These are phyloP conservation scores for Isoperla grammatica DNA, from an alignment of 2,888 invertebrate species.

Conservation along the genomic window DNA sequence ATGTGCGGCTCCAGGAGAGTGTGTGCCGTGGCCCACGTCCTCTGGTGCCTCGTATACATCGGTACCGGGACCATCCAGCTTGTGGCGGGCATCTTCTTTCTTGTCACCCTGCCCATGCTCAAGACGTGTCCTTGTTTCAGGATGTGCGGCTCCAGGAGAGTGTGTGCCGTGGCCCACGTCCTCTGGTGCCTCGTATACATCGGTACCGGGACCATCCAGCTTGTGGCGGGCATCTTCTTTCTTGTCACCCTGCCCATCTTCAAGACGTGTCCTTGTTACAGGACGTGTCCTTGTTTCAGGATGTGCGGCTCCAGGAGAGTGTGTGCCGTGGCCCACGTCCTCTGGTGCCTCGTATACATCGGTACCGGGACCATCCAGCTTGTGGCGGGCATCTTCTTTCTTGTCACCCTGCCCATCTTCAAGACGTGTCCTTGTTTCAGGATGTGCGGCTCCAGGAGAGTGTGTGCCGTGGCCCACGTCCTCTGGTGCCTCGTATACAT, in stretches of 20 bases:
- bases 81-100: constrained; percentile 49
- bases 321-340: constrained; percentile 41
- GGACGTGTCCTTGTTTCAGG: no score
- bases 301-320: constrained; percentile 35
- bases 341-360: constrained; percentile 48
- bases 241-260: constrained; percentile 48
- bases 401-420: constrained; percentile 47
- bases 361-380: constrained; percentile 48
- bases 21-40: constrained; percentile 41
- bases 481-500: constrained; percentile 48
- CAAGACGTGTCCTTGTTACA: no score
- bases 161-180: constrained; percentile 41
- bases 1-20: constrained; percentile 41
- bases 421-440: constrained; percentile 47
- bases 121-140: constrained; percentile 47
- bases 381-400: constrained; percentile 49
- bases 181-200: constrained; percentile 48
- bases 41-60: constrained; percentile 48
- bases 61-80: constrained; percentile 48
- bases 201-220: constrained; percentile 47
- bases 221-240: constrained; percentile 50
- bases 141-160: constrained; percentile 36
- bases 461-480: constrained; percentile 41
- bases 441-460: constrained; percentile 41
- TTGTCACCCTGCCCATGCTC: constrained; percentile 47